A percentile compares a stretch with the other conserved stretches of the same genome.
These are phyloP conservation scores for Mylabris phalerata DNA, from an alignment of 1,140 invertebrate species.

Conservation along the genomic window DNA sequence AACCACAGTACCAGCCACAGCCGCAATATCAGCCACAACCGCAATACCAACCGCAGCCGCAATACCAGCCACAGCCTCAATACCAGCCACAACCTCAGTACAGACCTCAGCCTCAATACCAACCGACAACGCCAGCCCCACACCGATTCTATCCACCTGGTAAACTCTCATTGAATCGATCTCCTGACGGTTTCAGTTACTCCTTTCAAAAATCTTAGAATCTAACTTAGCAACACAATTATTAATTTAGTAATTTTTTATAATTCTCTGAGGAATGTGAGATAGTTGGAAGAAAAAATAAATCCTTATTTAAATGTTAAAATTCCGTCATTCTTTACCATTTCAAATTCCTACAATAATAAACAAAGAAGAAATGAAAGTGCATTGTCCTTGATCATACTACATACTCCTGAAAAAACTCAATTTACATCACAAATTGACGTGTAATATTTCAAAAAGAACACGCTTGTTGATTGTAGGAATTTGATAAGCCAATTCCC, in stretches of 20 bases:
- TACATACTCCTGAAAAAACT: constrained; percentile 4
- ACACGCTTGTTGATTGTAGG: too few relatives aligned
- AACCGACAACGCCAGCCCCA: constrained; percentile 57
- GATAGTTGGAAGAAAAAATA: constrained; percentile 7
- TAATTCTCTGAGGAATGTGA: constrained; percentile 5
- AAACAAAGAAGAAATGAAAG: constrained; percentile 14
- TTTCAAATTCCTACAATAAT: not conserved
- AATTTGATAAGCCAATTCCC: too few relatives aligned
- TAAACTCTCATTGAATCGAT: constrained; percentile 73
- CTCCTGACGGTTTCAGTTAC: constrained; percentile 76
- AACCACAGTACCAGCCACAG: constrained; percentile 47
- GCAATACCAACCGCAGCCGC: constrained; percentile 40
- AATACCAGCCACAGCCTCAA: constrained; percentile 35
- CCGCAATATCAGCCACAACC: constrained; percentile 43
- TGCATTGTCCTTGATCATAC: constrained; percentile 10
- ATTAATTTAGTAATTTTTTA: not conserved
- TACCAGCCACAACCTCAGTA: constrained; percentile 40
- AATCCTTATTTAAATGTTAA: constrained; percentile 13
- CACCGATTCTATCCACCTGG: constrained; percentile 72
- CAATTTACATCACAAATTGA: constrained; percentile 3
- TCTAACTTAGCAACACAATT: constrained; percentile 4
- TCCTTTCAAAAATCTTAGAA: constrained; percentile 60
- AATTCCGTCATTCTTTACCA: constrained; percentile 1
- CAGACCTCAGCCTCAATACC: constrained; percentile 37
- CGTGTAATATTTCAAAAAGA: too few relatives aligned